Evolutionary conservation across 2,888 invertebrate species (phyloP).

Genomic region (Cremastinae sp.): DNA sequence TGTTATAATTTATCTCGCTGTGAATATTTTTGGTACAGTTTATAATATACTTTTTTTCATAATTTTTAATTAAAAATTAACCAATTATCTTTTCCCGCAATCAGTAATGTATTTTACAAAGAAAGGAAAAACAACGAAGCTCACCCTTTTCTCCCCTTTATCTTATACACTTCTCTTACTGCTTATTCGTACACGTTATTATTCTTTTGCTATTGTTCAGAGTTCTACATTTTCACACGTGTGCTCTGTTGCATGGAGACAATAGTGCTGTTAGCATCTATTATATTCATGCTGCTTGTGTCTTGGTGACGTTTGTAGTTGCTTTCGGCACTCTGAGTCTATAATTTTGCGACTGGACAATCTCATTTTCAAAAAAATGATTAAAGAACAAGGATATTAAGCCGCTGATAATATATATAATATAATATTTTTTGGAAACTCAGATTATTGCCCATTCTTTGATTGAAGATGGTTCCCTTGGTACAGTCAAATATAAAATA

Average conservation of each 20-base stretch:
- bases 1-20: too few relatives aligned
- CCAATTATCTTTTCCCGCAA: background rate
- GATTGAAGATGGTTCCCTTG: too few relatives aligned
- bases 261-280: constrained; percentile 55
- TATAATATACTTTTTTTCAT: too few relatives aligned
- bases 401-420: too few relatives aligned
- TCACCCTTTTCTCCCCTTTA: constrained; percentile 18
- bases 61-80: too few relatives aligned
- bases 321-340: constrained; percentile 18
- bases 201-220: constrained; percentile 43
- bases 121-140: constrained; percentile 72
- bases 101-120: constrained; percentile 61
- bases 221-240: constrained; percentile 36
- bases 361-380: background rate
- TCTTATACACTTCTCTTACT: background rate
- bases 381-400: too few relatives aligned
- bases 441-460: too few relatives aligned
- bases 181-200: constrained; percentile 34
- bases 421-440: background rate
- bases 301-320: constrained; percentile 3
- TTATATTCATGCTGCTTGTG: constrained; percentile 17
- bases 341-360: background rate
- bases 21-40: too few relatives aligned
- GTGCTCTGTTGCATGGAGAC: constrained; percentile 48
- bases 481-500: too few relatives aligned